A percentile compares a stretch with the other conserved stretches of the same genome.
These are phyloP conservation scores for Rhopalosiphum nymphaeae DNA, from an alignment of 2,888 invertebrate species.

Conservation along the genomic window DNA sequence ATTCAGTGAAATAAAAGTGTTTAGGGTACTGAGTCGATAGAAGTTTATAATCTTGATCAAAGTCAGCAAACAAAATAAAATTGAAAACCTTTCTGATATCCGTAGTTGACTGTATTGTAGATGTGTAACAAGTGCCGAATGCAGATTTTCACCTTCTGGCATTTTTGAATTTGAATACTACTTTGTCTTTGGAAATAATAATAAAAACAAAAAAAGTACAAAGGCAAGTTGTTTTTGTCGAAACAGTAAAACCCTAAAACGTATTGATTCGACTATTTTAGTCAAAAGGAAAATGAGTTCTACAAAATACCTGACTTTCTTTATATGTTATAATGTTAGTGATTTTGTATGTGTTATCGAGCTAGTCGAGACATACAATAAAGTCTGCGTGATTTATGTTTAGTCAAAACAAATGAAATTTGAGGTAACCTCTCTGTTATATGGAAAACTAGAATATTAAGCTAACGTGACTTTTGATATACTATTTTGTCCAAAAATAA, in stretches of 20 bases:
- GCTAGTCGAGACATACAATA: neutral
- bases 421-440: neutral
- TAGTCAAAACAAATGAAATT: neutral
- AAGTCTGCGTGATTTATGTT: constrained; percentile 33
- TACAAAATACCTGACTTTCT: neutral
- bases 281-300: constrained; percentile 34
- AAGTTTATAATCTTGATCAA: neutral
- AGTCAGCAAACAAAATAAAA: constrained; percentile 26
- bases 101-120: neutral
- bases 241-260: constrained; percentile 32
- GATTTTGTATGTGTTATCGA: constrained; percentile 42
- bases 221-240: constrained; percentile 30
- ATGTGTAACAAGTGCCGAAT: constrained; percentile 15
- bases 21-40: neutral
- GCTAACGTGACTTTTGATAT: constrained; percentile 44
- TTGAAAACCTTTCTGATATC: neutral
- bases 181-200: constrained; percentile 38
- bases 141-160: constrained; percentile 30
- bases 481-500: constrained; percentile 39
- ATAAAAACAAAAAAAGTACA: constrained; percentile 29
- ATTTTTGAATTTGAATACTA: constrained; percentile 48
- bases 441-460: constrained; percentile 31
- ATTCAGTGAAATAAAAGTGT: neutral
- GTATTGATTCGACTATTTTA: constrained; percentile 28
- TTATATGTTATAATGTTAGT: neutral